Conservation (phyloP, 2,113 vertebrate genomes). For the Cinclus mexicanus region DNA sequence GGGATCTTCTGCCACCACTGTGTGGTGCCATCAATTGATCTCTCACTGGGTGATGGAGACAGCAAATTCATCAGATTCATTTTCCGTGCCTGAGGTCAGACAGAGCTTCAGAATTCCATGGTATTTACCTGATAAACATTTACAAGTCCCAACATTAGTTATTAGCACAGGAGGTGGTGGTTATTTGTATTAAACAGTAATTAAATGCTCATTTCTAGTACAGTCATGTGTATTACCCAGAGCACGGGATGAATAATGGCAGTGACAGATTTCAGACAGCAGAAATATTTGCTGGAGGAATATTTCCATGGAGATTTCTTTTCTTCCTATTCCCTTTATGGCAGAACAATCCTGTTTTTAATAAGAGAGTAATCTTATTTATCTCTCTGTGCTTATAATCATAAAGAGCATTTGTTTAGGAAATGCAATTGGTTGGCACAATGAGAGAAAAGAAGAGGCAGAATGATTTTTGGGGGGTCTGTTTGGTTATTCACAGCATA, state of each 20-base stretch:
- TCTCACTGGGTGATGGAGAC: neutral
- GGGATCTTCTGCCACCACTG: neutral
- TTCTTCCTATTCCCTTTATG: neutral
- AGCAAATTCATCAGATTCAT: neutral
- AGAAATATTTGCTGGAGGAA: neutral
- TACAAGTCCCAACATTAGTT: neutral
- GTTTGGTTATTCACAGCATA: neutral
- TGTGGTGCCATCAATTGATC: neutral
- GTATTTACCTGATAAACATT: conserved; percentile 36
- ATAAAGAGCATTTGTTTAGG: neutral
- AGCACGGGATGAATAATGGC: neutral
- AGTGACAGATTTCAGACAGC: neutral
- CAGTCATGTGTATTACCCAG: neutral
- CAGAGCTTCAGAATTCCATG: neutral
- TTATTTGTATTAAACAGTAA: conserved; percentile 17
- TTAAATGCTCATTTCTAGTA: conserved; percentile 42
- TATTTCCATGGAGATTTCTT: neutral
- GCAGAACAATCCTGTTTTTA: neutral
- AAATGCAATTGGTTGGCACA: neutral
- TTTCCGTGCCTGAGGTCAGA: neutral
- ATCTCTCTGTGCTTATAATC: neutral
- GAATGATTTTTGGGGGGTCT: neutral
- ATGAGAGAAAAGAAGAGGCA: neutral
- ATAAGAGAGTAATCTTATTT: neutral
- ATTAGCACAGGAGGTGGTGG: neutral